Evolutionary conservation across 2,113 vertebrate species (phyloP).

Genomic region (Nanorana parkeri): DNA sequence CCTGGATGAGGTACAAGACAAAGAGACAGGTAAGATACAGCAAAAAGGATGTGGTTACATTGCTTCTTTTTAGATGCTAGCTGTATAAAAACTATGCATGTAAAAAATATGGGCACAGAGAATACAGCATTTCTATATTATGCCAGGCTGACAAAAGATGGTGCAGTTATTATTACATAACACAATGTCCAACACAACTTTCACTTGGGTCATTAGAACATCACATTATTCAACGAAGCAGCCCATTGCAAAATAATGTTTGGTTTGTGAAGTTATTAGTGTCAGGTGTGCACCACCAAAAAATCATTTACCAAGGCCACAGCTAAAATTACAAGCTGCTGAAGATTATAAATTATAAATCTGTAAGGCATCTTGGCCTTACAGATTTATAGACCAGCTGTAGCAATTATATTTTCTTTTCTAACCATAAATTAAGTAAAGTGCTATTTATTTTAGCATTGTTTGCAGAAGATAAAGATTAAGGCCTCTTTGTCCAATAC

Average conservation of each 20-base stretch:
- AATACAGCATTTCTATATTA: neutral
- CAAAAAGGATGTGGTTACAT: neutral
- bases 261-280: neutral
- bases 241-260: neutral
- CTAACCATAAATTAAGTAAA: neutral
- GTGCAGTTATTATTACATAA: neutral
- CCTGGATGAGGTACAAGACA: slow-evolving; percentile 87
- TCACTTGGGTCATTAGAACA: neutral
- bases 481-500: no score
- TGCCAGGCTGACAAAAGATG: neutral
- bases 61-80: neutral
- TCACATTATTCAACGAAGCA: neutral
- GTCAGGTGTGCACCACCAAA: neutral
- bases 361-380: neutral
- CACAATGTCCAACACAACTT: slow-evolving; percentile 1
- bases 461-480: neutral
- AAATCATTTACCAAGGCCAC: neutral
- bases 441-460: neutral
- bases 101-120: neutral
- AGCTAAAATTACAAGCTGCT: neutral
- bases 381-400: neutral
- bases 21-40: slow-evolving; percentile 86
- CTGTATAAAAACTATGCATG: neutral
- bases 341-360: neutral
- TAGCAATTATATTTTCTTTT: neutral